Evolutionary conservation across 2,113 vertebrate genomes (phyloP), one percentile per base, ranked within the genome.

Genomic region (Puffinus mauretanicus): DNA sequence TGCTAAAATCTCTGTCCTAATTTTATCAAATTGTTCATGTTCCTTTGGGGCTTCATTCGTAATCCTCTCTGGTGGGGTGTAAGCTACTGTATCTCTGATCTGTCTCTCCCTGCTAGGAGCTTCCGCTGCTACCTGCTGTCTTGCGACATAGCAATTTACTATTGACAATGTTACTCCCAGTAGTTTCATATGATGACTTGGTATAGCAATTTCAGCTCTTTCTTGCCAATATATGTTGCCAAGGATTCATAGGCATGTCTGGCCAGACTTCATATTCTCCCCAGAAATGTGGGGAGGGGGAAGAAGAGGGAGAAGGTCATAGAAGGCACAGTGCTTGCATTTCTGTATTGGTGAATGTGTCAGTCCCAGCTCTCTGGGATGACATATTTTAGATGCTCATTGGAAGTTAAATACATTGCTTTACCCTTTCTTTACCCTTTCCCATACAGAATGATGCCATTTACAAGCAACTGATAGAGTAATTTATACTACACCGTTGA

Each of bases 361-460:
- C 54, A 73, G 42, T 30, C 51, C 36, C 76, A 61, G 40, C 40
- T 82, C 11, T 66, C 54, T 18, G 40, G 18, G 26, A 73, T 17
- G 20, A 58, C 54, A n/a, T 34, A 61, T 87, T 93, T 94, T 84
- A 82, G 79, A 65, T 80, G 66, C n/a, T 67, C 80, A 66, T 47
- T 91, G 67, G 55, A 95, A 96, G 52, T 92, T 92, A 97, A 95
- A 93, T 93, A 49, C 91, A 83, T 93, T 85, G 73, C 47, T 94
- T 92, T 95, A 95, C 82, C 62, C 83, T 95, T 95, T 96, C 84
- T 94, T 87, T 96, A 93, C 92, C 75, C 94, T 93, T 93, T 93
- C 73, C 52, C 30, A 61, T 92, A 89, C 47, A 69, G 70, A 85
- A 82, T 60, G 20, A 78, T 91, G 90, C 62, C 71, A 94, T 93